Conservation (phyloP, 2,888 invertebrate species). For the Drosophila histrio region DNA sequence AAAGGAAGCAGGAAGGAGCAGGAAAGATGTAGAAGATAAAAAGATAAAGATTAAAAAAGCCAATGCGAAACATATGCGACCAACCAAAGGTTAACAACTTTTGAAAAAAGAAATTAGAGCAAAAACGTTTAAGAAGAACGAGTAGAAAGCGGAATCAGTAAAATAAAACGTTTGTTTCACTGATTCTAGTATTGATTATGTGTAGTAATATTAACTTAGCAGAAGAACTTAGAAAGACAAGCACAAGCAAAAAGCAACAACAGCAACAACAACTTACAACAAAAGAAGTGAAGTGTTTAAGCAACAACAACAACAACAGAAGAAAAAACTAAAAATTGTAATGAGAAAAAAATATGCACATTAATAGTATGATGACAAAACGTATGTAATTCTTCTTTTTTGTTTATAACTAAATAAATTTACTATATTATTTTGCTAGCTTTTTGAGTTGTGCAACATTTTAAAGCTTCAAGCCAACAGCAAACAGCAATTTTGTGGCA, state of each 20-base stretch:
- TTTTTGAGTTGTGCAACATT: constrained; percentile 58
- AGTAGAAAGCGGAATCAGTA: constrained; percentile 8
- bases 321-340: constrained; percentile 21
- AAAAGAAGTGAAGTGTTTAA: constrained; percentile 40
- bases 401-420: constrained; percentile 27
- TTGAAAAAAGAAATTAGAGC: constrained; percentile 33
- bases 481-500: constrained; percentile 65
- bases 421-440: constrained; percentile 59
- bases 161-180: background rate
- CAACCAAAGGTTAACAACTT: constrained; percentile 78
- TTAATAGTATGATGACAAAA: constrained; percentile 1
- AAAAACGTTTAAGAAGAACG: constrained; percentile 22
- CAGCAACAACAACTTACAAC: constrained; percentile 36
- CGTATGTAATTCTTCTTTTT: constrained; percentile 29
- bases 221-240: constrained; percentile 21
- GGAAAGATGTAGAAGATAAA: background rate
- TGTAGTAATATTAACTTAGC: constrained; percentile 53
- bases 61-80: constrained; percentile 77
- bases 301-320: constrained; percentile 39
- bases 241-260: constrained; percentile 29
- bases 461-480: constrained; percentile 44
- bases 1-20: background rate
- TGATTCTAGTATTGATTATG: constrained; percentile 10
- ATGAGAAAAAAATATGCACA: constrained; percentile 11
- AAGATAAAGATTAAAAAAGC: constrained; percentile 48